These are phyloP conservation scores for Poeciliopsis turneri DNA, from an alignment of 2,797 vertebrate species.

Conservation along the genomic window DNA sequence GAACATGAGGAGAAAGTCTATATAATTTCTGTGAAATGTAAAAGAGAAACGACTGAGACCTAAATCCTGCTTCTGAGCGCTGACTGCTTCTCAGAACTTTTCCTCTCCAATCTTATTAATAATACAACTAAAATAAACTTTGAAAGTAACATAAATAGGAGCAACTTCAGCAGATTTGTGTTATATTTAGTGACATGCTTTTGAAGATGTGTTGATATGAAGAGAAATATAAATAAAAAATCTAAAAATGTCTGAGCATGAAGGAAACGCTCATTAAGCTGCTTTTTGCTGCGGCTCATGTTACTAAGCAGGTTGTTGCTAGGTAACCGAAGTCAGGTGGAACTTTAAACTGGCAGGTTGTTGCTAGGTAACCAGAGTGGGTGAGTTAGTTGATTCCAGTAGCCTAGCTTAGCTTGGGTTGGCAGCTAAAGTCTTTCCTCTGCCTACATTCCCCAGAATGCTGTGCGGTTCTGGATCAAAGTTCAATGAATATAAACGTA, in stretches of 20 bases:
- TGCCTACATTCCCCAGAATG: too few relatives aligned
- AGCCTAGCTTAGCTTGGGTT: too few relatives aligned
- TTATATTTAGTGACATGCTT: not conserved
- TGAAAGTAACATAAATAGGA: not conserved
- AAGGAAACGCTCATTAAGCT: not conserved
- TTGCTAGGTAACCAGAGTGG: too few relatives aligned
- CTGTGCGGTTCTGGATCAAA: too few relatives aligned
- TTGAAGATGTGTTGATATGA: not conserved
- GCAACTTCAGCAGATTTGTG: conserved; percentile 1
- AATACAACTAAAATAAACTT: not conserved
- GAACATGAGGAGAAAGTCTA: not conserved
- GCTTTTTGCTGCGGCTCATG: not conserved
- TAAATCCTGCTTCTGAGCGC: not conserved
- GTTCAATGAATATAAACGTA: too few relatives aligned
- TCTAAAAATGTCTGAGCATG: not conserved
- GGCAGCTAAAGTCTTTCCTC: too few relatives aligned
- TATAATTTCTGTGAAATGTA: not conserved
- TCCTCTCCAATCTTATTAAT: not conserved
- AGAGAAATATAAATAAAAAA: not conserved
- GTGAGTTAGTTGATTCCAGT: too few relatives aligned
- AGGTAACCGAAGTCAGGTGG: too few relatives aligned
- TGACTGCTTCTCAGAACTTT: not conserved
- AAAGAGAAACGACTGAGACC: not conserved
- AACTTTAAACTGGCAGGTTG: too few relatives aligned
- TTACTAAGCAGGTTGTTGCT: too few relatives aligned